Percentiles rank a stretch among this genome's conserved stretches.
Conservation (phyloP, 1,140 invertebrate genomes). For the Frieseomelitta varia region DNA sequence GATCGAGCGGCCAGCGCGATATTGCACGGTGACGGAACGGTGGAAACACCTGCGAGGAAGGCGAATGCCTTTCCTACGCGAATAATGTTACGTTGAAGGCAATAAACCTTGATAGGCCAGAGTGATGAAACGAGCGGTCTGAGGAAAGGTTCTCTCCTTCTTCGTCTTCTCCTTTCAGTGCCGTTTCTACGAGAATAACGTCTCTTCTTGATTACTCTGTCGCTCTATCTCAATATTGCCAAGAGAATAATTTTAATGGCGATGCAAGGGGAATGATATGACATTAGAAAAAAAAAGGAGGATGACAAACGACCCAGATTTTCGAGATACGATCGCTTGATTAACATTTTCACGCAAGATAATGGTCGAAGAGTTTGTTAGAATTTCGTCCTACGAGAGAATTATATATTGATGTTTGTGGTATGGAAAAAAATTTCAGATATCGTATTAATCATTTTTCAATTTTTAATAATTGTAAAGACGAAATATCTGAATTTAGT, state of each 20-base stretch:
- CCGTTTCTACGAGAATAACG: neutral
- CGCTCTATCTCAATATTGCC: neutral
- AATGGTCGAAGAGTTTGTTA: neutral
- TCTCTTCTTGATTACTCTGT: neutral
- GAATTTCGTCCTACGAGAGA: neutral
- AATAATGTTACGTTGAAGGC: slow-evolving; percentile 4
- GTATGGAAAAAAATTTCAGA: neutral
- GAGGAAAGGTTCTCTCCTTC: neutral
- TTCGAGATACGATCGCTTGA: neutral
- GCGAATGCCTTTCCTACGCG: neutral
- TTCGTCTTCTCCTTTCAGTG: neutral
- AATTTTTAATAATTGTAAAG: too few species aligned
- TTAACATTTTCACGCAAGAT: neutral
- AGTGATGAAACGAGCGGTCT: neutral
- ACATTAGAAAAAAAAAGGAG: too few species aligned
- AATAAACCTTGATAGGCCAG: neutral
- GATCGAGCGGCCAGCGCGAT: neutral
- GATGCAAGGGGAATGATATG: neutral
- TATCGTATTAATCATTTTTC: neutral
- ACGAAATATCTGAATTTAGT: too few species aligned
- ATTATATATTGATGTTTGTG: neutral
- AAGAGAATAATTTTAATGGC: neutral
- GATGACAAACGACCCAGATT: neutral
- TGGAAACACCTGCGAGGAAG: neutral
- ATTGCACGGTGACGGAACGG: neutral